Evolutionary conservation across 2,797 vertebrate genomes (phyloP).

Genomic region (Zenarchopterus dispar): DNA sequence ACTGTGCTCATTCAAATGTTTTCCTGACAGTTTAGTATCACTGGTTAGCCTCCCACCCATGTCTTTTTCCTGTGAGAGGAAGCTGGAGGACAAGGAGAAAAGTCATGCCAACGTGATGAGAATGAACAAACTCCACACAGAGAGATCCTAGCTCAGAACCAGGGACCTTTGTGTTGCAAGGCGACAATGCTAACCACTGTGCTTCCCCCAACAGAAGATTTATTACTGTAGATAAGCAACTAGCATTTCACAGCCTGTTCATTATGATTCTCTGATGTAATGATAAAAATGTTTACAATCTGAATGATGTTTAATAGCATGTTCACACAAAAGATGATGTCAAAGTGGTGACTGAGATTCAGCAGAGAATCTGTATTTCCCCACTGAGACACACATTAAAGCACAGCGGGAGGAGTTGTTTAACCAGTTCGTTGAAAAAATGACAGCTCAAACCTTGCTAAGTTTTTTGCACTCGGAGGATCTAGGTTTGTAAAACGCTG

Average conservation of each 20-base stretch:
- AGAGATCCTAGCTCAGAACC: no score
- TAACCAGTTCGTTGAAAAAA: slow-evolving; percentile 21
- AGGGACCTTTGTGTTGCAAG: no score
- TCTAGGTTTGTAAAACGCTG: background rate
- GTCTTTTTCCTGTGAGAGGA: no score
- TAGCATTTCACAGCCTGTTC: background rate
- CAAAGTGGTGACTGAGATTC: slow-evolving; percentile 14
- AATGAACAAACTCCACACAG: no score
- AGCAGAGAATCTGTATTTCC: background rate
- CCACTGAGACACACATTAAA: background rate
- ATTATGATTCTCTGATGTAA: background rate
- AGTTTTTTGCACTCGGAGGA: slow-evolving; percentile 3
- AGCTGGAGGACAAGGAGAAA: no score
- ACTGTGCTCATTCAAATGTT: no score
- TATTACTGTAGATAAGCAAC: no score
- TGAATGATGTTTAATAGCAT: background rate
- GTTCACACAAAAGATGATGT: slow-evolving; percentile 11
- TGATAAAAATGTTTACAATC: slow-evolving; percentile 2
- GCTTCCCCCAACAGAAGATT: no score
- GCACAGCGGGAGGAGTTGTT: slow-evolving; percentile 7
- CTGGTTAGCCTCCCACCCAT: no score
- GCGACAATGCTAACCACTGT: no score
- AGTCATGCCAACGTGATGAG: no score
- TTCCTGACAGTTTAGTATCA: no score
- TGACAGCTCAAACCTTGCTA: slow-evolving; percentile 6